Evolutionary conservation across 2,113 vertebrate genomes (phyloP).

Genomic region (Corythornis madagascariensis): DNA sequence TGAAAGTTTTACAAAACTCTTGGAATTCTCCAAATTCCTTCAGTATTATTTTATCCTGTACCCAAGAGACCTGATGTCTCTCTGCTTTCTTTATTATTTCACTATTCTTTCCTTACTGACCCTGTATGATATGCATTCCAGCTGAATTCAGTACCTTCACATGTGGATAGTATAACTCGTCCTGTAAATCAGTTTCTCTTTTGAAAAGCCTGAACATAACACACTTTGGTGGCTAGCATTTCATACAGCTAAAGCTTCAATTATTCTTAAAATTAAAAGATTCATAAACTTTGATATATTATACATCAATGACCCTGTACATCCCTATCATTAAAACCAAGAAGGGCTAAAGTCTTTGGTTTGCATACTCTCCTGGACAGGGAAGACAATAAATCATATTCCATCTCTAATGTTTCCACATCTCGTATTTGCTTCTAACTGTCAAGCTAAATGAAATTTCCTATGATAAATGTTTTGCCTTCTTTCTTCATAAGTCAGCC

Average conservation of each 20-base stretch:
- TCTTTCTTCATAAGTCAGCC: constrained; percentile 38
- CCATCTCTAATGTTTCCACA: background rate
- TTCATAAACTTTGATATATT: background rate
- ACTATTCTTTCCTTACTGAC: background rate
- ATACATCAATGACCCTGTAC: background rate
- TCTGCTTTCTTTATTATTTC: background rate
- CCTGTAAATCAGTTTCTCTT: background rate
- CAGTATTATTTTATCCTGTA: background rate
- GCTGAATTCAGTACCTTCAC: background rate
- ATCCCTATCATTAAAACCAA: background rate
- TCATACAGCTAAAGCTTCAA: background rate
- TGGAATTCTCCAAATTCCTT: background rate
- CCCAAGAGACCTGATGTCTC: background rate
- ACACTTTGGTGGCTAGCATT: fast-evolving
- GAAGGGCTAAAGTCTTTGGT: background rate
- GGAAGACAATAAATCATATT: background rate
- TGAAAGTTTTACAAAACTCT: background rate
- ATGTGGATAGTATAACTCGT: background rate
- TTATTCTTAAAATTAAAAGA: background rate
- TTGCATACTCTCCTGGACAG: background rate
- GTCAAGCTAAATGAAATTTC: constrained; percentile 27
- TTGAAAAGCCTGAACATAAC: background rate
- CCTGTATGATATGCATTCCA: background rate
- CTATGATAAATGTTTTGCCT: constrained; percentile 26
- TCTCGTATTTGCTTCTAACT: background rate